phyloP scores from a whole-genome alignment of 2,888 invertebrate species.

The Ptychoptera contaminata region DNA sequence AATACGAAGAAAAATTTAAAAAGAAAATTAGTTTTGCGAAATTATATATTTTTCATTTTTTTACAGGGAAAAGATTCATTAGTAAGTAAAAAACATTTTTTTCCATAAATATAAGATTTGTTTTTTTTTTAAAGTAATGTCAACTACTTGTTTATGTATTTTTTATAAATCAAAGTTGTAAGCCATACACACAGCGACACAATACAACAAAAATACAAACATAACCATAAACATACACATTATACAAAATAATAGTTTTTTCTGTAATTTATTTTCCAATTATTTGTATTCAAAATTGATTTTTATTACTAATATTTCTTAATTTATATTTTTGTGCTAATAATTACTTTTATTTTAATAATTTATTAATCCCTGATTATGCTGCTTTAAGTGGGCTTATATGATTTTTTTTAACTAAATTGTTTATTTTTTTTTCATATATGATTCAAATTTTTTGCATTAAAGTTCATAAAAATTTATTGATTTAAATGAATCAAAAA shows the following conservation, averaged over 20 bases:
- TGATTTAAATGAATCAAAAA: no score
- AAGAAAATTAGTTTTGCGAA: background rate
- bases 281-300: background rate
- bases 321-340: no score
- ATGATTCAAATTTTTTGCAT: no score
- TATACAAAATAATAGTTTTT: background rate
- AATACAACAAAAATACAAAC: background rate
- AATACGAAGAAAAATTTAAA: background rate
- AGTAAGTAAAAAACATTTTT: constrained; percentile 36
- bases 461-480: no score
- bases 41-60: constrained; percentile 19
- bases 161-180: background rate
- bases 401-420: no score
- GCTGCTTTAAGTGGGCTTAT: no score
- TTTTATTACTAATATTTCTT: background rate
- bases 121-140: no score
- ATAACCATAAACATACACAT: background rate
- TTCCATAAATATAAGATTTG: background rate
- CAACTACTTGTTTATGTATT: constrained; percentile 3
- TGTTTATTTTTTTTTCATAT: no score
- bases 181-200: background rate
- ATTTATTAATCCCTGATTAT: no score
- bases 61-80: constrained; percentile 50
- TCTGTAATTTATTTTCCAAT: no score
- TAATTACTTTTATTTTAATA: no score